Evolutionary conservation across 2,113 vertebrate species (phyloP).

Genomic region (Camelus dromedarius): DNA sequence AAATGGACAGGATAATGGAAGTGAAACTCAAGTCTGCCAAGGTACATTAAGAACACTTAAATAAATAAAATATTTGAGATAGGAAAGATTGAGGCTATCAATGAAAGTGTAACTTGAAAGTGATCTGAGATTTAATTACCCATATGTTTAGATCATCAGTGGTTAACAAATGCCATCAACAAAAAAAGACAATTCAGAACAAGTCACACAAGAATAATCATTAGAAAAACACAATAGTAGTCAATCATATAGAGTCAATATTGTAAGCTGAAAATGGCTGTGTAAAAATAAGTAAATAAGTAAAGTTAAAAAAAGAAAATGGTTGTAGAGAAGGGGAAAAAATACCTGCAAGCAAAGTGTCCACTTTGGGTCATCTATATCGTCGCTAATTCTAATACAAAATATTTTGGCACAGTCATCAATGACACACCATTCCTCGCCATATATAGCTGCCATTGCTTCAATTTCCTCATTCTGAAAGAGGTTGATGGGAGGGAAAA

Average conservation of each 20-base stretch:
- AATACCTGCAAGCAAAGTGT: constrained; percentile 96
- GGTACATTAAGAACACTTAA: neutral
- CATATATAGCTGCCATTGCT: constrained; percentile 97
- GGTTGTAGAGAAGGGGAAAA: neutral
- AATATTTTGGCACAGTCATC: constrained; percentile 96
- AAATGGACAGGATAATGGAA: neutral
- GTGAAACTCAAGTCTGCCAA: neutral
- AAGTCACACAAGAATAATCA: neutral
- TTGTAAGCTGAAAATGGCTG: neutral
- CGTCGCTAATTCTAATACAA: constrained; percentile 94
- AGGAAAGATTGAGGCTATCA: neutral
- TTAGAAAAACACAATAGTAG: neutral
- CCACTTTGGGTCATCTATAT: constrained; percentile 90
- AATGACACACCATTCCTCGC: constrained; percentile 97
- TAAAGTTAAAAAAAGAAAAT: neutral
- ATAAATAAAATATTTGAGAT: neutral
- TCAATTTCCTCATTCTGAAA: constrained; percentile 97
- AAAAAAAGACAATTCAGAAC: constrained; percentile 32
- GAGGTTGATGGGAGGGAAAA: neutral
- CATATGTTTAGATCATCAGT: neutral
- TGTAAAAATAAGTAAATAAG: no score
- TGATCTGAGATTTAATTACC: constrained; percentile 14
- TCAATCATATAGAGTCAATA: neutral
- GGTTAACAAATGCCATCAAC: constrained; percentile 26
- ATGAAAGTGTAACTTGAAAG: neutral